A percentile compares a stretch with the other conserved stretches of the same genome.
These are phyloP conservation scores for Chlorops oryzae DNA, from an alignment of 1,140 invertebrate species.

Conservation along the genomic window DNA sequence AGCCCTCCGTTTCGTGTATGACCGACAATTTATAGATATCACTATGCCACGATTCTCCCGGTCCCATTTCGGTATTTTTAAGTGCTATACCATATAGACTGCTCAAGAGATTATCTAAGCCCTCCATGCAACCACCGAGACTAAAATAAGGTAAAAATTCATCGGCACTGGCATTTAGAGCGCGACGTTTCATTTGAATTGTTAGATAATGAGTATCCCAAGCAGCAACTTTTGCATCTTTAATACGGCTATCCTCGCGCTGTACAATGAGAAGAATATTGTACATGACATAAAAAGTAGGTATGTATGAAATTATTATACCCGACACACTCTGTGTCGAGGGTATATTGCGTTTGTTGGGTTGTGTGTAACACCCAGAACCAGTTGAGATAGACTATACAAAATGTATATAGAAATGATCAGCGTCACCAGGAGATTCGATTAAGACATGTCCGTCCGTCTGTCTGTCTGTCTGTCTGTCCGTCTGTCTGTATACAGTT, in stretches of 20 bases:
- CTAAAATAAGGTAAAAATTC: slow-evolving; percentile 89
- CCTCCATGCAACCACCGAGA: slow-evolving; percentile 92
- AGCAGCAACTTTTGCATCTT: slow-evolving; percentile 53
- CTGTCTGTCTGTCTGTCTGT: too few species aligned
- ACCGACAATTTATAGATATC: slow-evolving; percentile 88
- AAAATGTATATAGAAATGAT: too few species aligned
- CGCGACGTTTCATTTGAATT: slow-evolving; percentile 62
- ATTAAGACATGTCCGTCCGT: too few species aligned
- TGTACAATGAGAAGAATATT: neutral
- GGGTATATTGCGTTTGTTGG: too few species aligned
- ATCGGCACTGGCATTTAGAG: slow-evolving; percentile 58
- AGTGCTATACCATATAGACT: slow-evolving; percentile 75
- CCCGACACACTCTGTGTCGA: too few species aligned
- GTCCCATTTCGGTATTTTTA: slow-evolving; percentile 60
- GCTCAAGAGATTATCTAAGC: slow-evolving; percentile 78
- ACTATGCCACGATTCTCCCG: slow-evolving; percentile 75
- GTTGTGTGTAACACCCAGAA: too few species aligned
- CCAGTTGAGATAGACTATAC: too few species aligned
- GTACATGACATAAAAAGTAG: neutral
- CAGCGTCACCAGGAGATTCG: too few species aligned
- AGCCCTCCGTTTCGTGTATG: slow-evolving; percentile 66
- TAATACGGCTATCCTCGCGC: slow-evolving; percentile 23
- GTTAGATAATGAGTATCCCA: slow-evolving; percentile 86
- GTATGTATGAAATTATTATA: neutral
- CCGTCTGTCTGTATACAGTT: too few species aligned